phyloP scores from a whole-genome alignment of 2,797 vertebrate species.

The Otus scops region DNA sequence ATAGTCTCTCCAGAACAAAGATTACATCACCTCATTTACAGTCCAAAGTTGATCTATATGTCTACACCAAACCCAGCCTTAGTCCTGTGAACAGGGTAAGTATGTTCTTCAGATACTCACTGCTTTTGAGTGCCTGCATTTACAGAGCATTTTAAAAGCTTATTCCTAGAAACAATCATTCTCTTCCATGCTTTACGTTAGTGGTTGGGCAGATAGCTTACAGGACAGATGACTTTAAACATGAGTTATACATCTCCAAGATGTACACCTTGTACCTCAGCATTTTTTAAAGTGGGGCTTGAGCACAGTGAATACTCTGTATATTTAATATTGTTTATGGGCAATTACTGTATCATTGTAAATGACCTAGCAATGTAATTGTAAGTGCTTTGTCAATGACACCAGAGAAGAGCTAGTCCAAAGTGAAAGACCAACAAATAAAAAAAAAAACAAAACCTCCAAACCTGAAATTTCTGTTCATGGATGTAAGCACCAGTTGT shows the following conservation, averaged over 20 bases:
- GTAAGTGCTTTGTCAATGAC: background rate
- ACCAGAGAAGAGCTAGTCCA: background rate
- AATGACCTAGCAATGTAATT: background rate
- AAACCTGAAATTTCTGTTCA: background rate
- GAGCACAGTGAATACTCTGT: background rate
- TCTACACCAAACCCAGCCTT: background rate
- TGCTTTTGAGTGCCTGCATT: background rate
- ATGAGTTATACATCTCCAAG: background rate
- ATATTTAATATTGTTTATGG: background rate
- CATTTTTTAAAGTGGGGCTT: background rate
- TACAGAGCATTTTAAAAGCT: background rate
- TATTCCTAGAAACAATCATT: background rate
- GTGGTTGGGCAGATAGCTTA: background rate
- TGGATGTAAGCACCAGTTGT: background rate
- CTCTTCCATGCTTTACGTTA: background rate
- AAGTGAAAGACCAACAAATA: background rate
- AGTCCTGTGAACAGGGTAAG: background rate
- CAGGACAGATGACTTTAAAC: background rate
- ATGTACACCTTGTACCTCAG: background rate
- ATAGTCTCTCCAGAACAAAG: background rate
- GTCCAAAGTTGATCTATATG: background rate
- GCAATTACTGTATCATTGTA: background rate
- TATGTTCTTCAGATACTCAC: background rate
- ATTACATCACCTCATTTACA: background rate
- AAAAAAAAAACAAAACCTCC: background rate